Percentiles rank a stretch among this genome's conserved stretches.
phyloP scores from a whole-genome alignment of 2,113 vertebrate species.

The Phylloscopus whistleri region DNA sequence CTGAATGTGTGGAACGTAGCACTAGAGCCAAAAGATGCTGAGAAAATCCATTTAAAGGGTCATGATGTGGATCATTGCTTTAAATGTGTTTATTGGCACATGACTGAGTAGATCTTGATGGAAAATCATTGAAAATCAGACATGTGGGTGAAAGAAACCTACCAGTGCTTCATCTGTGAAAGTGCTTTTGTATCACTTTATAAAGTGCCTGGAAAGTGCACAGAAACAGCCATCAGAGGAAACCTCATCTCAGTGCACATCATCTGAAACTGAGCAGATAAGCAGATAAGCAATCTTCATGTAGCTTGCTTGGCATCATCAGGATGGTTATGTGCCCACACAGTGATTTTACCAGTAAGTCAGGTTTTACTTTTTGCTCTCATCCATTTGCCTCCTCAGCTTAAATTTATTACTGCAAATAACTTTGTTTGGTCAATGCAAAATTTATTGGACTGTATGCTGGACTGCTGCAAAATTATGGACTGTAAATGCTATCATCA shows the following conservation, averaged over 20 bases:
- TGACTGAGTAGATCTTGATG: conserved; percentile 52
- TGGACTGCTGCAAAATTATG: too few species aligned
- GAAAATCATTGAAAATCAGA: conserved; percentile 57
- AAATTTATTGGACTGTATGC: background rate
- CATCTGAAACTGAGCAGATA: background rate
- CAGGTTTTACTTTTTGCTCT: background rate
- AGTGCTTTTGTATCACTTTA: conserved; percentile 1
- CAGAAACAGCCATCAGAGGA: background rate
- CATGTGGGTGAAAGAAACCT: background rate
- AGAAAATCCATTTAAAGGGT: conserved; percentile 31
- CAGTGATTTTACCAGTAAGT: conserved; percentile 55
- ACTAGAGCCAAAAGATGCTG: background rate
- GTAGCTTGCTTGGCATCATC: background rate
- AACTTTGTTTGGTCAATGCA: background rate
- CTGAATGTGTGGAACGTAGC: background rate
- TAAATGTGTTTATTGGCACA: conserved; percentile 21
- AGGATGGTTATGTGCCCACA: conserved; percentile 2
- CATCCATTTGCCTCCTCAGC: background rate
- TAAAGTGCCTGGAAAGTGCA: background rate
- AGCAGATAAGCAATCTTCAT: conserved; percentile 34
- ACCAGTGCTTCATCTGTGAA: background rate
- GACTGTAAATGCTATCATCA: background rate
- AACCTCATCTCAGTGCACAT: background rate
- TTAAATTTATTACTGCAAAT: background rate
- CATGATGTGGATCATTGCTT: background rate